Evolutionary conservation across 2,797 vertebrate species (phyloP), one percentile per base, ranked within the genome.

Genomic region (Benthosema pterotum): DNA sequence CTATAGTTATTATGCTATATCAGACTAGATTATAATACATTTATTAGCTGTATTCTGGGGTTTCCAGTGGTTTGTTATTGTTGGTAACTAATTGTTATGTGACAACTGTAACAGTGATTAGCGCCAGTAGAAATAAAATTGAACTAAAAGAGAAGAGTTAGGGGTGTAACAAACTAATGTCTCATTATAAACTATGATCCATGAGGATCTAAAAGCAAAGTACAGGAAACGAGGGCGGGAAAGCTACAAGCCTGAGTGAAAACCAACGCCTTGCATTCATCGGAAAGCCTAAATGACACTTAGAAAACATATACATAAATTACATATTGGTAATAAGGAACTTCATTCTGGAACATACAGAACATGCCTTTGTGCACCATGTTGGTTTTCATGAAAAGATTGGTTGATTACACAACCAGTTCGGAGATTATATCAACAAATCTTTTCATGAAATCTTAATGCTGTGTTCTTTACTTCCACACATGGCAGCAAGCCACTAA

Each of bases 351-450:
- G 32, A 65, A 52, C 49, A 45, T 52, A 59, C 57, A 80, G 58
- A 76, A 62, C 28, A 42, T 49, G 45, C 59, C 68, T 71, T 68
- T 76, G 77, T 78, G 32, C 11, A 9, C 8, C 9, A 8, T 32
- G 32, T 32, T 32, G 32, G 6, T 1, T 22, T 22, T 22, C 19
- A 22, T 22, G 19, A 22, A 22, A 22, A 22, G 3, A 25, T 25
- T 25, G 3, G 22, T 25, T 25, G 22, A 25, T 25, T 22, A 25
- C 5, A 25, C 3, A 25, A 25, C 32, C 43, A 12, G 16, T 17
- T 9, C 15, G 1, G 25, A 51, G 42, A 60, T 38, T 38, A 38
- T 17, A 50, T 57, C 66, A 76, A 60, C 42, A 14, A 22, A 60
- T 69, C 65, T 51, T 57, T 61, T 71, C 58, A 69, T 45, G 9